Base-by-base conservation (phyloP, 2,797 vertebrate species). In the Pogonophryne albipinna region DNA sequence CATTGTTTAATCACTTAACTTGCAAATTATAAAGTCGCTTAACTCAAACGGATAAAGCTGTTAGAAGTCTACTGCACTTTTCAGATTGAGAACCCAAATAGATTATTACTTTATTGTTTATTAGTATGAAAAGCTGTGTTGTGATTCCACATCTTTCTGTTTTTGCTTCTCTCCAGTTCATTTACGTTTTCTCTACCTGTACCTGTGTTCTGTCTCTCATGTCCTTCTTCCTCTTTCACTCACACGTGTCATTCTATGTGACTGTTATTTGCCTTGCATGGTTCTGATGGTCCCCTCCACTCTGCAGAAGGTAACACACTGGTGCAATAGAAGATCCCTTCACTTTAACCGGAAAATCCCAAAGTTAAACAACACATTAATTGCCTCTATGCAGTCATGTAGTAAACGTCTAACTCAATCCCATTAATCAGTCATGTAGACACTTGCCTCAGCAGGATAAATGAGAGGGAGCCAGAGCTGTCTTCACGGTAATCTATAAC, bases 221-320 rank as follows among this genome's bases (percentile, higher is more conserved):
- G 95, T 96, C 95, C 94, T 91, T 96, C 93, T 95, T 95, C 95
- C 94, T 95, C 95, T 96, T 96, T 52, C 96, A 95, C 96, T 98
- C 96, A 96, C 96, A 94, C 95, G 94, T 96, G 95, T 97, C 96
- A 91, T 96, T 95, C 96, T 96, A 97, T 97, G 96, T 97, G 95
- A 74, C 80, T 86, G 80, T 97, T 96, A 95, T 96, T 96, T 97
- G 97, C 94, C 96, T 97, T 97, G 96, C 96, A 97, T 98, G 97
- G 95, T 96, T 96, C 95, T 96, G 97, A 84, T 90, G 97, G 96
- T 95, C 95, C 95, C 95, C 93, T 96, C 96, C 95, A 89, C 95
- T 94, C 94, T 94, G 96, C 93, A 93, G 98, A 99, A 98, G 98
- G 98, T 99, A 99, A 96, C 56, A 92, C 89, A 93, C 94, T 93